Base-by-base conservation (phyloP, 2,113 vertebrate species). In the Peromyscus leucopus region DNA sequence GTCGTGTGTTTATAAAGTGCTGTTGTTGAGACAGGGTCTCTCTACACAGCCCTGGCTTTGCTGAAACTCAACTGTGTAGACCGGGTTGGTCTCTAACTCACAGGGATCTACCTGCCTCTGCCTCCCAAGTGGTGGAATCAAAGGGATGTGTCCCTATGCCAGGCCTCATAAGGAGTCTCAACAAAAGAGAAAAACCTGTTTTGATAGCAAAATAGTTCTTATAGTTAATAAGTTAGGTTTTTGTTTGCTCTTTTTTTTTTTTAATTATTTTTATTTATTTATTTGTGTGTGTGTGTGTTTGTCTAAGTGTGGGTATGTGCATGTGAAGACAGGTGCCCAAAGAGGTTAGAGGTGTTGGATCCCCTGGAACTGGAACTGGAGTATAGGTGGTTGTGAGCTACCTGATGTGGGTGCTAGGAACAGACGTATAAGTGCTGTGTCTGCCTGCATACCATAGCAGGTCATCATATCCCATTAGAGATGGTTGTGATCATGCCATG, bases 201-300 rank as follows among this genome's bases (percentile, higher is more conserved):
- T 79, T 94, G 72, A 80, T 36, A 63, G 24, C 80, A 92, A 91
- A 72, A 91, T 5, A 11, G 46, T 95, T 76, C 22, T 89, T 31
- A 71, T 80, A n/a, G 21, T 91, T 92, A 94, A 24, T 78, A 51
- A 59, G 28, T 93, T 55, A 79, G 48, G 78, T 55, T 79, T 80
- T 55, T 21, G 31, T 80, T 80, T 2, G 16, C 48, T 79, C 9
- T 57, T 72, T 75, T 78, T 39, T n/a, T 22, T 75, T 78, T 39
- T n/a, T 22, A 63, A 63, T 63, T 65, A 26, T 63, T 63, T 61
- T 48, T 57, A 6, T 46, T 59, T 67, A 61, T 72, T 89, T 75
- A 16, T 75, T 75, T 13, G 11, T 13, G 22, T 36, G 15, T 19
- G 0, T 55, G 48, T 31, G 4, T 80, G 16, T 55, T 7, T 51